Percentiles rank a stretch among this genome's conserved stretches.
These are phyloP conservation scores for Echiichthys vipera DNA, from an alignment of 2,797 vertebrate species.

Conservation along the genomic window DNA sequence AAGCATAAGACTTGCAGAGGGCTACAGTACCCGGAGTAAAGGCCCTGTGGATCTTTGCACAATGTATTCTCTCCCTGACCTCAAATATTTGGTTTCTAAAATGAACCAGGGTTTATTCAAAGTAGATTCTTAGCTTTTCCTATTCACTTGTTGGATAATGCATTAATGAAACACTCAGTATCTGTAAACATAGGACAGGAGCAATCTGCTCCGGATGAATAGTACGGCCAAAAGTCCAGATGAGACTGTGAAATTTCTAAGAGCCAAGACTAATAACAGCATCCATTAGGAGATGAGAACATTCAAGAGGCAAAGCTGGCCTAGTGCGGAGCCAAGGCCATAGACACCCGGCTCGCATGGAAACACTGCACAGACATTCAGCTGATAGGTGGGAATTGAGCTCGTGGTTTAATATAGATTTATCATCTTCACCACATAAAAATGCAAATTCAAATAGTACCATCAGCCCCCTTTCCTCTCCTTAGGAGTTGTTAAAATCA, in stretches of 20 bases:
- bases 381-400: constrained; percentile 64
- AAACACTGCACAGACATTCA: constrained; percentile 57
- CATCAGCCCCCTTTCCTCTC: constrained; percentile 69
- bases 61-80: constrained; percentile 73
- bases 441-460: constrained; percentile 77
- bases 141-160: constrained; percentile 73
- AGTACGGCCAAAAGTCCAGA: constrained; percentile 76
- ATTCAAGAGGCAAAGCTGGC: constrained; percentile 60
- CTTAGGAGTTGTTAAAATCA: constrained; percentile 82
- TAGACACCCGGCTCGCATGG: constrained; percentile 44
- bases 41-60: constrained; percentile 65
- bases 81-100: constrained; percentile 84
- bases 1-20: constrained; percentile 70
- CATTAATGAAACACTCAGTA: constrained; percentile 77
- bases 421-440: constrained; percentile 76
- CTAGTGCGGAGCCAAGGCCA: constrained; percentile 49
- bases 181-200: constrained; percentile 75
- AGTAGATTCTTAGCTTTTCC: constrained; percentile 72
- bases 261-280: constrained; percentile 81
- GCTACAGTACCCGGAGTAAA: constrained; percentile 61
- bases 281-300: constrained; percentile 77
- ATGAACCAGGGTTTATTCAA: constrained; percentile 78
- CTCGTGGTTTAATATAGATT: constrained; percentile 76
- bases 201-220: constrained; percentile 75
- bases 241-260: constrained; percentile 77